phyloP scores from a whole-genome alignment of 2,113 vertebrate genomes.

The Gasterosteus nipponicus region DNA sequence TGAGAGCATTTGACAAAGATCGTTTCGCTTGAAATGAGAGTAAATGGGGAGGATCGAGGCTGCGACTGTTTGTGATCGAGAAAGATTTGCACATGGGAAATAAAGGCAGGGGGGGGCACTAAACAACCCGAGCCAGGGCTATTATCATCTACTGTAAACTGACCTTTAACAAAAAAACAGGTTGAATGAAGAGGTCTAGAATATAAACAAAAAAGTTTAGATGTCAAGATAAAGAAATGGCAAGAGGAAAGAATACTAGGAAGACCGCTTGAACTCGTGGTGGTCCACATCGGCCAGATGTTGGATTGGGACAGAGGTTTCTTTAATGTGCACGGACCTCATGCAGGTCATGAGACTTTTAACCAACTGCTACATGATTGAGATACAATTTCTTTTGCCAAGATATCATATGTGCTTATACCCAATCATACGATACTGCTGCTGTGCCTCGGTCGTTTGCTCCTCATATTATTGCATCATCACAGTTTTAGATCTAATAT shows the following conservation, averaged over 20 bases:
- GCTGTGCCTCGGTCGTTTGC: not conserved
- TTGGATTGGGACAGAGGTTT: not conserved
- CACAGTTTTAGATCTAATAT: not conserved
- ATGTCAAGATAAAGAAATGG: not conserved
- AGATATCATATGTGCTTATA: not conserved
- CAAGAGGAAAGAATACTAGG: not conserved
- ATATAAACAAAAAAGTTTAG: not conserved
- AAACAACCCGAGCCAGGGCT: not conserved
- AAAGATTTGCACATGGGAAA: not conserved
- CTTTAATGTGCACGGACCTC: not conserved
- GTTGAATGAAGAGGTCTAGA: not conserved
- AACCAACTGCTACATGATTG: not conserved
- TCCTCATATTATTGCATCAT: not conserved
- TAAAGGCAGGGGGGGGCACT: too few relatives aligned
- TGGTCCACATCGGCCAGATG: not conserved
- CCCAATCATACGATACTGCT: not conserved
- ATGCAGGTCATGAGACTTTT: not conserved
- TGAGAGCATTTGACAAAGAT: not conserved
- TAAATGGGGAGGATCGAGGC: not conserved
- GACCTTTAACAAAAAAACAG: not conserved
- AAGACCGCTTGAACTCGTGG: not conserved
- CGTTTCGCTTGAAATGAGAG: slow-evolving; percentile 5
- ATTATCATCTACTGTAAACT: not conserved
- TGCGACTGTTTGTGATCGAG: not conserved
- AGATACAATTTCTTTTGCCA: not conserved